phyloP scores from a whole-genome alignment of 1,140 invertebrate genomes.

The Nasonia giraulti region DNA sequence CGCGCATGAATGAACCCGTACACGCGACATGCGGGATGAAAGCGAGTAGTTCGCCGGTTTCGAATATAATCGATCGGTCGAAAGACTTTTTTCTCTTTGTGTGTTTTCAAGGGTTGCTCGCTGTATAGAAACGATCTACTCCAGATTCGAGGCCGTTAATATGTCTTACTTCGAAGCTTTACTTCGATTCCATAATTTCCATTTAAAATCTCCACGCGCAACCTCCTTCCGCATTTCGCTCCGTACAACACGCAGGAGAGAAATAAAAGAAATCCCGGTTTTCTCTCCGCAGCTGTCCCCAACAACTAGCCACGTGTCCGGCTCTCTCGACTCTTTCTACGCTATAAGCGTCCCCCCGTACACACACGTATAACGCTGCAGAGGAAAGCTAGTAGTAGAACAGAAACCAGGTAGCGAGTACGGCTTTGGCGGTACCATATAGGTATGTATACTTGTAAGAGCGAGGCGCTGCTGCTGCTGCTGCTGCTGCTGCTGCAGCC shows the following conservation, averaged over 20 bases:
- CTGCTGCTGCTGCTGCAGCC: not conserved
- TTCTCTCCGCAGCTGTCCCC: not conserved
- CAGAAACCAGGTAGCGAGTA: not conserved
- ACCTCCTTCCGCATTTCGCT: not conserved
- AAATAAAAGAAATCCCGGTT: not conserved
- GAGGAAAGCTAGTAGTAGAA: not conserved
- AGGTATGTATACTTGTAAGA: not conserved
- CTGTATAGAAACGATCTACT: no score
- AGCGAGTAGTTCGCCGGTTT: not conserved
- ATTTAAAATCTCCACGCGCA: no score
- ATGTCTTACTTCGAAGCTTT: no score
- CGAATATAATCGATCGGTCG: not conserved
- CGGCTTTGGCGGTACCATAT: not conserved
- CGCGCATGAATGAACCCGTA: conserved; percentile 22
- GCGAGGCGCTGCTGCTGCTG: no score
- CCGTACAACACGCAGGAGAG: not conserved
- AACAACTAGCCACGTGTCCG: not conserved
- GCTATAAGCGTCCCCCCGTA: no score
- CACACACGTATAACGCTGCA: not conserved
- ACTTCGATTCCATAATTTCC: no score
- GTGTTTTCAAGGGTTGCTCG: no score
- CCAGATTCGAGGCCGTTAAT: no score
- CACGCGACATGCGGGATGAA: conserved; percentile 24
- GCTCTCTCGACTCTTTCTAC: not conserved
- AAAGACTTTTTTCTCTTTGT: not conserved